A percentile compares a stretch with the other conserved stretches of the same genome.
These are phyloP conservation scores for Cladorhizidae sp. DNA, from an alignment of 37 sponge, comb jelly and placozoan genomes.

Conservation along the genomic window DNA sequence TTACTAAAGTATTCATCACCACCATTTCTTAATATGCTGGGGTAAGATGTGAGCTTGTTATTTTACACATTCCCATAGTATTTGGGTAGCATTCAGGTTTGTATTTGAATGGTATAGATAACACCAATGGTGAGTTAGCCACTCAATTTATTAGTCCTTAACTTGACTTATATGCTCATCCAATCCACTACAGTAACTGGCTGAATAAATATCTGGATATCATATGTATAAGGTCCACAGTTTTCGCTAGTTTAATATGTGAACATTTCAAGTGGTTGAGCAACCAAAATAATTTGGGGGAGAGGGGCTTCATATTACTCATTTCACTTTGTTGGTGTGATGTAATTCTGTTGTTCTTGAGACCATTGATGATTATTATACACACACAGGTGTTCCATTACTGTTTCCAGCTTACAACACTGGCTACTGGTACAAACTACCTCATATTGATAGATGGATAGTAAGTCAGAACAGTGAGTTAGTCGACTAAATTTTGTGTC, in stretches of 20 bases:
- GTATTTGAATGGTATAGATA: not conserved
- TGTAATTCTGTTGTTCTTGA: not conserved
- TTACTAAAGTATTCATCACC: constrained; percentile 8
- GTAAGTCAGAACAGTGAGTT: constrained; percentile 28
- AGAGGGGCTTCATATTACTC: not conserved
- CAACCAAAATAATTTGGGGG: no score
- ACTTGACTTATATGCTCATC: no score
- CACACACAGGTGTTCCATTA: constrained; percentile 43
- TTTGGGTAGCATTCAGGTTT: not conserved
- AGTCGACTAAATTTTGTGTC: no score
- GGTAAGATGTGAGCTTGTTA: constrained; percentile 23
- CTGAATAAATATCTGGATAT: no score
- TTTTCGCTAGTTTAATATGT: no score
- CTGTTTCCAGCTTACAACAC: constrained; percentile 39
- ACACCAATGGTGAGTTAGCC: not conserved
- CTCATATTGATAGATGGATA: constrained; percentile 17
- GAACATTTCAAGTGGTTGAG: no score
- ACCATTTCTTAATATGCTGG: constrained; percentile 57
- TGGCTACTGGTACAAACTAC: constrained; percentile 37
- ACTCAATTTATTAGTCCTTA: no score
- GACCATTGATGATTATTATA: not conserved
- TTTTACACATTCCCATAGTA: no score
- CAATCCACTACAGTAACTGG: no score
- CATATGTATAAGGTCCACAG: no score
- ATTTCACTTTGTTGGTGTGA: not conserved